Conservation (phyloP, 92 coral and sea anemone genomes). For the Virgularia gustaviana region DNA sequence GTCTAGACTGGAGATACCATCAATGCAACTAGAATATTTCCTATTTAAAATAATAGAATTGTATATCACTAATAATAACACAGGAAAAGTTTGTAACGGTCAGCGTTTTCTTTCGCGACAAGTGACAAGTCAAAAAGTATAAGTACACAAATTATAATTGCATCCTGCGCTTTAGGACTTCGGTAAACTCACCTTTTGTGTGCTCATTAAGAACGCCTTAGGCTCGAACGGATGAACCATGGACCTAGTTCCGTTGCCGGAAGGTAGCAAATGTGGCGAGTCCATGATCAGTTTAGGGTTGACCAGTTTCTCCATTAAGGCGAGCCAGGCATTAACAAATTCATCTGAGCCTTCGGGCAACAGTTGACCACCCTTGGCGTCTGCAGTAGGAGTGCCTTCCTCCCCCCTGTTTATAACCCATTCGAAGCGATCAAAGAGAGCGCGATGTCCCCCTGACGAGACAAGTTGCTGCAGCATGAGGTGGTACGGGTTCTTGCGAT, state of each 20-base stretch:
- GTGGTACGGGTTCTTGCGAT: conserved; percentile 92
- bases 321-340: conserved; percentile 85
- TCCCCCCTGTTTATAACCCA: conserved; percentile 61
- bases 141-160: no score
- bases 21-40: no score
- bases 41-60: no score
- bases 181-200: conserved; percentile 75
- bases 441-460: conserved; percentile 73
- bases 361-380: conserved; percentile 23
- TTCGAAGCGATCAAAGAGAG: conserved; percentile 65
- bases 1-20: conserved; percentile 40
- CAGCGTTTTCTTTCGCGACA: no score
- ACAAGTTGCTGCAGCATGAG: conserved; percentile 94
- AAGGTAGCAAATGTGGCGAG: conserved; percentile 78
- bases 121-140: no score
- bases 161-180: neutral
- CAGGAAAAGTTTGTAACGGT: no score
- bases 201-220: conserved; percentile 61
- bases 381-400: conserved; percentile 28
- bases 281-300: conserved; percentile 75
- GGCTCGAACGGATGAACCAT: conserved; percentile 75
- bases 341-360: conserved; percentile 77
- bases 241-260: conserved; percentile 49
- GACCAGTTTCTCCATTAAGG: conserved; percentile 68
- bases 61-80: no score